phyloP scores from a whole-genome alignment of 2,888 invertebrate genomes.

The Phaonia tiefii region DNA sequence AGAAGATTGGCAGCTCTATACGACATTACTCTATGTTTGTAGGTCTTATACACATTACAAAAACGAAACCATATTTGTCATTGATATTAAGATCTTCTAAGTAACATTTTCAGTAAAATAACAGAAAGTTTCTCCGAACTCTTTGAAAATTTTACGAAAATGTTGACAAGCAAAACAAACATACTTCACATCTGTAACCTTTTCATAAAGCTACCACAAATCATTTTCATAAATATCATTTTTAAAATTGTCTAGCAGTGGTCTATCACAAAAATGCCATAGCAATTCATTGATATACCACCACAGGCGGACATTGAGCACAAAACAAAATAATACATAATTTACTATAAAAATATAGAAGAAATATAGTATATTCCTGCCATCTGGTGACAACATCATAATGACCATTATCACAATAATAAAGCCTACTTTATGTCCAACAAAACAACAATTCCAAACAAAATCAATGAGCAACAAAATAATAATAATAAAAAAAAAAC shows the following conservation, averaged over 20 bases:
- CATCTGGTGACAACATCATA: constrained; percentile 16
- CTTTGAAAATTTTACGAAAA: too few relatives aligned
- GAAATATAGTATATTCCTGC: neutral
- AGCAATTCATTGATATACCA: too few relatives aligned
- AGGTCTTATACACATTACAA: too few relatives aligned
- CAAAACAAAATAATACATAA: neutral
- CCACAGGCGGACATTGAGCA: neutral
- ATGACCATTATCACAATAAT: constrained; percentile 13
- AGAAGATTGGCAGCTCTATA: too few relatives aligned
- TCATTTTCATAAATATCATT: neutral
- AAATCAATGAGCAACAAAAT: neutral
- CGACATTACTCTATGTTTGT: too few relatives aligned
- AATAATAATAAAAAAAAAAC: neutral
- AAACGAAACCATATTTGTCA: too few relatives aligned
- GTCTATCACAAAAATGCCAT: neutral
- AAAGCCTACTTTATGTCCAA: neutral
- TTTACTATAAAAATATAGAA: neutral
- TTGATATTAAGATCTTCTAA: too few relatives aligned
- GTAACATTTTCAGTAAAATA: too few relatives aligned
- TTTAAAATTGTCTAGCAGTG: neutral
- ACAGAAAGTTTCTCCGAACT: too few relatives aligned
- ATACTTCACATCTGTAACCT: neutral
- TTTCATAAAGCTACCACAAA: neutral
- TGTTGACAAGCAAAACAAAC: neutral
- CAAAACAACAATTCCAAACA: neutral